Base-by-base conservation (phyloP, 2,797 vertebrate genomes). In the Arctocebus calabarensis region DNA sequence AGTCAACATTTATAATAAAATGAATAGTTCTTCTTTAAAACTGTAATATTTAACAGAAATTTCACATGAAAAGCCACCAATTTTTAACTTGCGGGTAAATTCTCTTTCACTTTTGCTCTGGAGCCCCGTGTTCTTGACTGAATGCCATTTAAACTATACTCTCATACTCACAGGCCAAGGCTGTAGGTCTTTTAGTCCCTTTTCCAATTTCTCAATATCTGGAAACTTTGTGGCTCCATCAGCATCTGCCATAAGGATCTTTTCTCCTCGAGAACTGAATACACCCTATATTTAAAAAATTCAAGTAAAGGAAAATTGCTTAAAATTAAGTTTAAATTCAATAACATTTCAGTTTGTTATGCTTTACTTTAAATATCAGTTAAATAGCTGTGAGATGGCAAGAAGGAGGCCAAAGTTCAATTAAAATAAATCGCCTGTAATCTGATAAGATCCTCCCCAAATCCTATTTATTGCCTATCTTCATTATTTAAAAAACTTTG, bases 171-270 rank as follows among this genome's bases (percentile, higher is more conserved):
- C 99, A 81, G 99, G 99, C 98, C 99, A 99, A 0, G 99, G 98
- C 78, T 92, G 98, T 78, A 99, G 97, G 86, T 97, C 97, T 84
- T 98, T 96, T 20, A 99, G 98, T 91, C 98, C 99, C 43, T 98
- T 98, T 98, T 99, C 99, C 88, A 99, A 98, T 98, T 99, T 99
- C 97, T 99, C 99, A 93, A 99, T 84, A 98, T 99, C 99, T 93
- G 98, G 97, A 98, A 99, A 99, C 98, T 99, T 99, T 66, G 99
- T 99, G 95, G 99, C 99, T 97, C 99, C 99, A 25, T 99, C 99
- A 71, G 99, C 99, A 95, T 99, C 99, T 2, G 99, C 99, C 99
- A 99, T 99, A 70, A 99, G 99, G 88, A 99, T 99, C 74, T 98
- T 97, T 94, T 98, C 98, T 1, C 99, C 99, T 17, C 99, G 99